phyloP scores from a whole-genome alignment of 2,797 vertebrate species.

The Eulemur rubriventer region DNA sequence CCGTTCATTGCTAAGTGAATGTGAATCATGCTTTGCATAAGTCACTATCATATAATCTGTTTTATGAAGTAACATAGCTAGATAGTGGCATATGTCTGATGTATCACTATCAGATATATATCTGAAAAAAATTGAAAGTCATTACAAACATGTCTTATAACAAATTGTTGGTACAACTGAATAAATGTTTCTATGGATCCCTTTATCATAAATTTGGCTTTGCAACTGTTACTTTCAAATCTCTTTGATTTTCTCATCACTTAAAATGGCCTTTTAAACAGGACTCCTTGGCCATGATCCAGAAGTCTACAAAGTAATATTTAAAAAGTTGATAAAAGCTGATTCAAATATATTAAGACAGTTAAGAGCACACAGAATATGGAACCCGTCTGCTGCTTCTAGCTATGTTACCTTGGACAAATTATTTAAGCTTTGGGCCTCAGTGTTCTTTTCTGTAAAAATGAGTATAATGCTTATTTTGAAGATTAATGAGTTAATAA shows the following conservation, averaged over 20 bases:
- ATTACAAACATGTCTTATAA: not conserved
- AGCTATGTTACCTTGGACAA: not conserved
- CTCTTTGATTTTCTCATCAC: not conserved
- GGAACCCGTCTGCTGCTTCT: not conserved
- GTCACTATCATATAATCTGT: not conserved
- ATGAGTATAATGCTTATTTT: not conserved
- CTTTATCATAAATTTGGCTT: constrained; percentile 42
- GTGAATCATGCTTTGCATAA: not conserved
- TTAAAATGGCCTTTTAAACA: constrained; percentile 41
- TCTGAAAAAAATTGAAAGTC: not conserved
- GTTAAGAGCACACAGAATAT: not conserved
- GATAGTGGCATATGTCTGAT: too few relatives aligned
- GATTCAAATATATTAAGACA: constrained; percentile 18
- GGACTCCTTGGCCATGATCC: not conserved
- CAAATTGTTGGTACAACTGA: constrained; percentile 24
- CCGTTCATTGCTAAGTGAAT: not conserved
- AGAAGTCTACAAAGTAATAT: not conserved
- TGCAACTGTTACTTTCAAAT: not conserved
- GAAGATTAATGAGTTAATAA: not conserved
- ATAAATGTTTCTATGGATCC: constrained; percentile 16
- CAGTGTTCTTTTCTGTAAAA: constrained; percentile 16
- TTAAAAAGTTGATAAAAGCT: not conserved
- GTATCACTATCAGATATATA: not conserved
- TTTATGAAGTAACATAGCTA: too few relatives aligned
- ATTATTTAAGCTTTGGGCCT: not conserved